Evolutionary conservation across 2,888 invertebrate genomes (phyloP).

Genomic region (Oligia latruncula): DNA sequence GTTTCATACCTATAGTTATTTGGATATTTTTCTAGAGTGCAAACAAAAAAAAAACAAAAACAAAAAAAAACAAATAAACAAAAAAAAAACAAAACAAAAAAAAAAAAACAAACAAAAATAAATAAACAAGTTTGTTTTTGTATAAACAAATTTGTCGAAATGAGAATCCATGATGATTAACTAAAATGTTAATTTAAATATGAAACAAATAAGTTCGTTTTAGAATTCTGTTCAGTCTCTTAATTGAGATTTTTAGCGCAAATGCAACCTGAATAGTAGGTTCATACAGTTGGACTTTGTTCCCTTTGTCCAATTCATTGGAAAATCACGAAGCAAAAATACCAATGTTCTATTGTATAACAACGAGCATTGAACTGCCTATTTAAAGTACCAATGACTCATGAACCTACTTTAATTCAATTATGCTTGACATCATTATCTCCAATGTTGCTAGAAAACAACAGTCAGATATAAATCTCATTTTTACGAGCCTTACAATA

Average conservation of each 20-base stretch:
- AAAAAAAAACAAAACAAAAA: too few relatives aligned
- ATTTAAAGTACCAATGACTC: not conserved
- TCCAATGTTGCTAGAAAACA: conserved; percentile 3
- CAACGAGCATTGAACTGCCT: not conserved
- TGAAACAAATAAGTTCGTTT: not conserved
- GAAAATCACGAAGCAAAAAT: not conserved
- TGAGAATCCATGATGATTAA: not conserved
- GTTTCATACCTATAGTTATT: not conserved
- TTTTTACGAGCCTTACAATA: conserved; percentile 39
- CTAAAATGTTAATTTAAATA: not conserved
- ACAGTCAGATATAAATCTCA: conserved; percentile 38
- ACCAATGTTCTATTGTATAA: not conserved
- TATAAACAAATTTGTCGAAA: not conserved
- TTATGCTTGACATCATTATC: conserved; percentile 21
- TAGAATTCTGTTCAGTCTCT: not conserved
- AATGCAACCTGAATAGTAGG: not conserved
- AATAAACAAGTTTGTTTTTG: not conserved
- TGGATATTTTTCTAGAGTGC: not conserved
- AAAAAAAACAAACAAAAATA: too few relatives aligned
- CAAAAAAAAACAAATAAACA: not conserved
- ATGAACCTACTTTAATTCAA: conserved; percentile 12
- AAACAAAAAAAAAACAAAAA: too few relatives aligned
- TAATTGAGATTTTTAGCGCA: not conserved
- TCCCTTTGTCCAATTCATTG: not conserved
- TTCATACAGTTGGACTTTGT: not conserved